A percentile compares a stretch with the other conserved stretches of the same genome.
phyloP scores from a whole-genome alignment of 2,113 vertebrate genomes.

The Callionymus lyra region DNA sequence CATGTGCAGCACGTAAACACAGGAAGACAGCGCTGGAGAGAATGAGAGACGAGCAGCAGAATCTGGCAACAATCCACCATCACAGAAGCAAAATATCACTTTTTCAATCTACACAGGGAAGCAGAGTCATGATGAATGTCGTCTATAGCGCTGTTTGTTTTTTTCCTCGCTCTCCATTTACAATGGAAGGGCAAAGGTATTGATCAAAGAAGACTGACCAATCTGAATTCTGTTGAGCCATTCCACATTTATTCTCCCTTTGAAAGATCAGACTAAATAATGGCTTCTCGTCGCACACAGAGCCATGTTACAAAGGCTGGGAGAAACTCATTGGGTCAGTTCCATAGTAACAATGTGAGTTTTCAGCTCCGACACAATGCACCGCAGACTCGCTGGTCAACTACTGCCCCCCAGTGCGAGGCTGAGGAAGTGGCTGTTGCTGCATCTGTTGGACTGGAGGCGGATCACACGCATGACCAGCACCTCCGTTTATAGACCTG shows the following conservation, averaged over 20 bases:
- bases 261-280: conserved; percentile 56
- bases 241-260: conserved; percentile 43
- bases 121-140: conserved; percentile 26
- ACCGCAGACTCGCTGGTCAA: conserved; percentile 25
- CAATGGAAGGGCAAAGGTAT: conserved; percentile 23
- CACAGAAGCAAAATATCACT: conserved; percentile 15
- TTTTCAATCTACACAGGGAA: conserved; percentile 16
- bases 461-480: conserved; percentile 14
- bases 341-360: conserved; percentile 59
- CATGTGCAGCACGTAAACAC: too few relatives aligned
- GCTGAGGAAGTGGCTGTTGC: conserved; percentile 22
- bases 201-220: conserved; percentile 25
- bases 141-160: conserved; percentile 8
- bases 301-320: conserved; percentile 25
- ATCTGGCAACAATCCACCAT: background rate
- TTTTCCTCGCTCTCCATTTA: conserved; percentile 6
- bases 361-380: conserved; percentile 20
- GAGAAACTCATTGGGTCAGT: conserved; percentile 59
- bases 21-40: too few relatives aligned
- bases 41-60: too few relatives aligned
- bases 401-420: conserved; percentile 66
- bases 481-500: conserved; percentile 7
- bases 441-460: conserved; percentile 7
- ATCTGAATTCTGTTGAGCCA: conserved; percentile 38
- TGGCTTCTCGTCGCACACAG: conserved; percentile 42